phyloP scores from a whole-genome alignment of 2,113 vertebrate species.

The Saimiri boliviensis region DNA sequence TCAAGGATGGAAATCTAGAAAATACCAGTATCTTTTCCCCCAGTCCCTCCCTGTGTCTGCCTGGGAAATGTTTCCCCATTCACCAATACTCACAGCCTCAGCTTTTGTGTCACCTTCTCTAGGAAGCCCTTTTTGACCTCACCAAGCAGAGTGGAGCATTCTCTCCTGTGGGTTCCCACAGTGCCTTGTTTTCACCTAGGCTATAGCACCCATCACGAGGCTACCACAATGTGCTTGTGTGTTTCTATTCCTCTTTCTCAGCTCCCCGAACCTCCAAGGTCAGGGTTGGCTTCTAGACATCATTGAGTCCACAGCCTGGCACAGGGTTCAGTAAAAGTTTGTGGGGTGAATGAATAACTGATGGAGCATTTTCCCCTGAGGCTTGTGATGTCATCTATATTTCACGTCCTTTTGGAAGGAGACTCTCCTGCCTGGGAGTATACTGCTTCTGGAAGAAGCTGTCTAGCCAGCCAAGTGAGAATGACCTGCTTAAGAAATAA shows the following conservation, averaged over 20 bases:
- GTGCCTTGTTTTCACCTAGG: neutral
- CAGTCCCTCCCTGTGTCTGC: neutral
- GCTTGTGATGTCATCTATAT: neutral
- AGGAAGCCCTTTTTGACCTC: neutral
- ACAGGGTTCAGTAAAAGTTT: neutral
- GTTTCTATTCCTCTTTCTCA: neutral
- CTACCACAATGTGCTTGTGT: too few relatives aligned
- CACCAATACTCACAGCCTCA: neutral
- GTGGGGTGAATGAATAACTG: neutral
- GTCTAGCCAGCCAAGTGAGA: neutral
- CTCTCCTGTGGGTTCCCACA: neutral
- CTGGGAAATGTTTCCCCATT: neutral
- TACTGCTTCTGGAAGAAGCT: neutral
- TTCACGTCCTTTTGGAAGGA: neutral
- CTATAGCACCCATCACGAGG: fast-evolving
- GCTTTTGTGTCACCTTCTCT: neutral
- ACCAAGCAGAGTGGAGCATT: neutral
- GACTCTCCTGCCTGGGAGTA: neutral
- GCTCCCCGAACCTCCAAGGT: too few relatives aligned
- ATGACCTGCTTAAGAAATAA: neutral
- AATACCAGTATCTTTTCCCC: neutral
- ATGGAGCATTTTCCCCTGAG: neutral
- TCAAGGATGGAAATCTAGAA: too few relatives aligned
- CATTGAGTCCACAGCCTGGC: neutral
- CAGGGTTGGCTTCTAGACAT: neutral